Evolutionary conservation across 2,797 vertebrate genomes (phyloP).

Genomic region (Falco berigora): DNA sequence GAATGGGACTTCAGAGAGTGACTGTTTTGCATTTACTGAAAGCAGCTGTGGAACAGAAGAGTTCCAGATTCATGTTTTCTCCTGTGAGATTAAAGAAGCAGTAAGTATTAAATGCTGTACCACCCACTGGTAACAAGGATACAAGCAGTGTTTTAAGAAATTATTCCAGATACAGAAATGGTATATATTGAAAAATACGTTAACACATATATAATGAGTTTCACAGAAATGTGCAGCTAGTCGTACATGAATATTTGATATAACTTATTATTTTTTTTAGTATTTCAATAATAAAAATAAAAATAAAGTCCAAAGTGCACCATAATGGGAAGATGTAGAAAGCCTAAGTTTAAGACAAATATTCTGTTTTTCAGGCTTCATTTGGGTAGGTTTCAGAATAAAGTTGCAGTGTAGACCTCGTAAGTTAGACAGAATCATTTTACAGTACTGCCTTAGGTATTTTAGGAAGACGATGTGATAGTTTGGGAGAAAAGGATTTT

Average conservation of each 20-base stretch:
- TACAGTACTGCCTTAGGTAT: neutral
- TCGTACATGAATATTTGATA: neutral
- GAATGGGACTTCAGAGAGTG: slow-evolving; percentile 84
- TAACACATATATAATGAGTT: neutral
- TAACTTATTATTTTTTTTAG: neutral
- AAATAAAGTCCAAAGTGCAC: neutral
- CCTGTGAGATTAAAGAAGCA: slow-evolving; percentile 97
- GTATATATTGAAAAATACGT: neutral
- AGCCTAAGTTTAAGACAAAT: neutral
- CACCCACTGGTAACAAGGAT: neutral
- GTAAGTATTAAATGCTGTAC: slow-evolving; percentile 76
- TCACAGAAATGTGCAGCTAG: neutral
- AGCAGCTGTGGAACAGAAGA: slow-evolving; percentile 92
- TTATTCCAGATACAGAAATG: neutral
- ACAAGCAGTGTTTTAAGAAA: neutral
- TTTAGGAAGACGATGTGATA: neutral
- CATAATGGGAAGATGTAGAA: neutral
- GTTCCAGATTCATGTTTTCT: slow-evolving; percentile 96
- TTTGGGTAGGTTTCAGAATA: neutral
- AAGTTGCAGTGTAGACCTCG: neutral
- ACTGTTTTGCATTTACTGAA: slow-evolving; percentile 96
- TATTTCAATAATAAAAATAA: neutral
- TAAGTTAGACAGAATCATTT: neutral
- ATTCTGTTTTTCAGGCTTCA: neutral
- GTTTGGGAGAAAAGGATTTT: neutral